Evolutionary conservation across 2,888 invertebrate species (phyloP).

Genomic region (Lepetodrilus schrolli): DNA sequence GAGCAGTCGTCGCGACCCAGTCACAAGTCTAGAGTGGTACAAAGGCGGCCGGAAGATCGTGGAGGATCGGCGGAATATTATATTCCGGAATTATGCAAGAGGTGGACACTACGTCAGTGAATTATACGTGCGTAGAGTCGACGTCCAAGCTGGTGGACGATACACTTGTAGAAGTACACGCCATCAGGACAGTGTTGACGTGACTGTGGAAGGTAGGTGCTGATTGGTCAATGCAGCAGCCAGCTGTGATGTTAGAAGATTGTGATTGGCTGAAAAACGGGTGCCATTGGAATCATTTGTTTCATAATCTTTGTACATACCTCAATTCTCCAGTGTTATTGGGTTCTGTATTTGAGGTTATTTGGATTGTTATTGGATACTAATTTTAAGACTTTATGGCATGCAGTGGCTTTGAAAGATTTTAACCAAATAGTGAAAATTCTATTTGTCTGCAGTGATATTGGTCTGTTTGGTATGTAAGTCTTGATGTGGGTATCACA

Average conservation of each 20-base stretch:
- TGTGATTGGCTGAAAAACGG: not conserved
- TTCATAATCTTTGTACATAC: not conserved
- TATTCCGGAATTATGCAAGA: constrained; percentile 25
- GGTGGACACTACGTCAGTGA: constrained; percentile 34
- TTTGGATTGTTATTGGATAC: too few relatives aligned
- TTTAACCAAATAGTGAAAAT: too few relatives aligned
- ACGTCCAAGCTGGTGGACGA: constrained; percentile 24
- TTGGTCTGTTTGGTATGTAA: too few relatives aligned
- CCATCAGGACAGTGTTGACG: constrained; percentile 5
- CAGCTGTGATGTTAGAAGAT: too few relatives aligned
- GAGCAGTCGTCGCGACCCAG: constrained; percentile 7
- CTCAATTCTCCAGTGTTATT: not conserved
- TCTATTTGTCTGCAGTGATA: too few relatives aligned
- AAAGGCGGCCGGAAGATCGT: constrained; percentile 8
- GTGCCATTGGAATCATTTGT: not conserved
- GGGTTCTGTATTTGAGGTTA: too few relatives aligned
- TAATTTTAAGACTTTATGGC: too few relatives aligned
- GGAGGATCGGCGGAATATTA: not conserved
- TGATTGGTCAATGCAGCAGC: not conserved
- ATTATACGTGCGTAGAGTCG: constrained; percentile 30
- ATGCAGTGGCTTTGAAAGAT: too few relatives aligned
- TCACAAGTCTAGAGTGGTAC: constrained; percentile 35
- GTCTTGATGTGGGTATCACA: too few relatives aligned
- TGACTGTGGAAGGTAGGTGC: constrained; percentile 31
- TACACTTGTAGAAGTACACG: constrained; percentile 35